Evolutionary conservation across 2,888 invertebrate genomes (phyloP).

Genomic region (Oeneis ivallda): DNA sequence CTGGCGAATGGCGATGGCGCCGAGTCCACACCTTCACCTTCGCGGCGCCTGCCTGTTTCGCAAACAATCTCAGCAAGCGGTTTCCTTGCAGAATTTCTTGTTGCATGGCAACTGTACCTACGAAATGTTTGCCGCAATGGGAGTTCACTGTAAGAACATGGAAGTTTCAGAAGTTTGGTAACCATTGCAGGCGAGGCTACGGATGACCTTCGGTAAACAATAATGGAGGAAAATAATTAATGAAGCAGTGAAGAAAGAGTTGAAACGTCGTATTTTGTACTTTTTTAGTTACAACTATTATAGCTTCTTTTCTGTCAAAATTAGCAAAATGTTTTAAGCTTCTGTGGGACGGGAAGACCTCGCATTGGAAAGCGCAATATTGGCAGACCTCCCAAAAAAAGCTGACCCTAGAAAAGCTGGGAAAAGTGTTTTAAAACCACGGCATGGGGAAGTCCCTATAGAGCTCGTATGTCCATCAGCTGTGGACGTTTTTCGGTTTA

Average conservation of each 20-base stretch:
- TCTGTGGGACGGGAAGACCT: too few species aligned
- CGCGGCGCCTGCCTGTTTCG: conserved; percentile 68
- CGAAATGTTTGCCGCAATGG: conserved; percentile 48
- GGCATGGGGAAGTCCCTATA: too few species aligned
- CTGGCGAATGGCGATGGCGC: too few species aligned
- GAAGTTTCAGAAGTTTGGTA: conserved; percentile 5
- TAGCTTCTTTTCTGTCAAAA: too few species aligned
- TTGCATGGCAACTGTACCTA: conserved; percentile 74
- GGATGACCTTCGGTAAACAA: neutral
- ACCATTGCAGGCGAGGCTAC: conserved; percentile 13
- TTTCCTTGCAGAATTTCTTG: conserved; percentile 73
- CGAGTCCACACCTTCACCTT: conserved; percentile 57
- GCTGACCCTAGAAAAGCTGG: too few species aligned
- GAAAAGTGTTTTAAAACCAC: too few species aligned
- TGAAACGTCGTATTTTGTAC: neutral
- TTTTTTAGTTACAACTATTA: too few species aligned
- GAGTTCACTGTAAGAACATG: conserved; percentile 15
- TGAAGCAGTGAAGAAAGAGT: neutral
- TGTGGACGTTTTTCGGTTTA: too few species aligned
- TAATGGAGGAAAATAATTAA: neutral
- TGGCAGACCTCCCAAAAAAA: too few species aligned
- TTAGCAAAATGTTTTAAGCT: too few species aligned
- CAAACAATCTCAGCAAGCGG: conserved; percentile 58
- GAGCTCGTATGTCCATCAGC: too few species aligned
- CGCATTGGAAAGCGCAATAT: too few species aligned